Conservation (phyloP, 2,113 vertebrate species). For the Cathartes aura region DNA sequence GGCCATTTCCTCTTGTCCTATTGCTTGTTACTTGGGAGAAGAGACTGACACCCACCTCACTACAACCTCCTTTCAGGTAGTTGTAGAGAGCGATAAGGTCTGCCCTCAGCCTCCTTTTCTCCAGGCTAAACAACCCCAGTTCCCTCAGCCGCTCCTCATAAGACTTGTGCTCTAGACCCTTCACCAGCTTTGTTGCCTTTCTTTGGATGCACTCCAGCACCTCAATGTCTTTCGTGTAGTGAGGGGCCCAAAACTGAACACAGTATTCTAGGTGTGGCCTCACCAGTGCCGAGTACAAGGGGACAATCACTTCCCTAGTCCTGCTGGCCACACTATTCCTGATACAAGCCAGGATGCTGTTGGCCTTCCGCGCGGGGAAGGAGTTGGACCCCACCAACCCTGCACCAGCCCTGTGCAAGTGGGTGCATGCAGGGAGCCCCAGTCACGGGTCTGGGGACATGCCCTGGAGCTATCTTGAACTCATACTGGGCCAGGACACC, state of each 20-base stretch:
- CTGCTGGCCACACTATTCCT: not conserved
- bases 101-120: too few species aligned
- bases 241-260: not conserved
- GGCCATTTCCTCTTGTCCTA: not conserved
- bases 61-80: not conserved
- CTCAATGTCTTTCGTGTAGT: not conserved
- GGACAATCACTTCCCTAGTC: rapidly evolving
- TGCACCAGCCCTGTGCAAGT: not conserved
- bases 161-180: too few species aligned
- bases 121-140: too few species aligned
- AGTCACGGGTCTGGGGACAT: not conserved
- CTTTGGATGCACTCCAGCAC: not conserved
- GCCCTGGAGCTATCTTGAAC: not conserved
- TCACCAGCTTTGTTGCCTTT: too few species aligned
- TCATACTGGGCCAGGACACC: not conserved
- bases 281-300: too few species aligned
- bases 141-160: too few species aligned
- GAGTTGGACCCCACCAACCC: not conserved
- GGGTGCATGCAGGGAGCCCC: not conserved
- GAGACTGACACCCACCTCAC: not conserved
- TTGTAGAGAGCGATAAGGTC: too few species aligned
- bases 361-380: not conserved
- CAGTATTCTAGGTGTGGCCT: not conserved
- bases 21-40: not conserved
- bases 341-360: not conserved